A percentile compares a stretch with the other conserved stretches of the same genome.
Evolutionary conservation across 2,113 vertebrate species (phyloP).

Genomic region (Desmodus rotundus): DNA sequence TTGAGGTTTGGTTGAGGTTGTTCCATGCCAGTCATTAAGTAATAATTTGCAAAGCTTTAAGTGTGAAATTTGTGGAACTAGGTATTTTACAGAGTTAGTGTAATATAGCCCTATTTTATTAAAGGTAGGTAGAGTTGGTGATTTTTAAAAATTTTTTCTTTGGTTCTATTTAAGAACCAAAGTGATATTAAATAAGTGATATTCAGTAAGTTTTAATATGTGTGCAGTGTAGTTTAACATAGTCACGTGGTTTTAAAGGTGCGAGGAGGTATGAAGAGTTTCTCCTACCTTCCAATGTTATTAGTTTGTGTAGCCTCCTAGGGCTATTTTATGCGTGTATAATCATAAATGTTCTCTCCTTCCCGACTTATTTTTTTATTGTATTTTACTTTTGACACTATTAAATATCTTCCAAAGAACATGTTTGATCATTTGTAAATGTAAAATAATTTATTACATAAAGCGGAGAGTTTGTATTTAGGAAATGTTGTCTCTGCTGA

Average conservation of each 20-base stretch:
- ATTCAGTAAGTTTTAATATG: not conserved
- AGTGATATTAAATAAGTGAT: no score
- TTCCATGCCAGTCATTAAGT: not conserved
- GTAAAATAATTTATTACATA: no score
- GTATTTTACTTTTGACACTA: no score
- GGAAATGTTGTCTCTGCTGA: no score
- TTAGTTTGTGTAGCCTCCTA: not conserved
- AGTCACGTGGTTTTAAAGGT: not conserved
- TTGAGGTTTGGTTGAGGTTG: not conserved
- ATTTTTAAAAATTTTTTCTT: not conserved
- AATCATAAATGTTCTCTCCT: not conserved
- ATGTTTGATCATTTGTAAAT: no score
- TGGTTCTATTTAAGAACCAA: no score
- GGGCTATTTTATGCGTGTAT: not conserved
- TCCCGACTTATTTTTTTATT: not conserved
- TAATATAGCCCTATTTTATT: not conserved
- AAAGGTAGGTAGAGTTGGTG: not conserved
- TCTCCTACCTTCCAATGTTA: not conserved
- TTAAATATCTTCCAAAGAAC: no score
- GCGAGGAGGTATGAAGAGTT: not conserved
- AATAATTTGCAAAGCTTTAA: not conserved
- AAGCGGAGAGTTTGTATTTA: no score
- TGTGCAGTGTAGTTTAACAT: not conserved
- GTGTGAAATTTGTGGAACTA: not conserved
- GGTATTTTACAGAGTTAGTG: not conserved